A percentile compares a stretch with the other conserved stretches of the same genome.
Conservation (phyloP, 2,113 vertebrate genomes). For the Zootoca vivipara region DNA sequence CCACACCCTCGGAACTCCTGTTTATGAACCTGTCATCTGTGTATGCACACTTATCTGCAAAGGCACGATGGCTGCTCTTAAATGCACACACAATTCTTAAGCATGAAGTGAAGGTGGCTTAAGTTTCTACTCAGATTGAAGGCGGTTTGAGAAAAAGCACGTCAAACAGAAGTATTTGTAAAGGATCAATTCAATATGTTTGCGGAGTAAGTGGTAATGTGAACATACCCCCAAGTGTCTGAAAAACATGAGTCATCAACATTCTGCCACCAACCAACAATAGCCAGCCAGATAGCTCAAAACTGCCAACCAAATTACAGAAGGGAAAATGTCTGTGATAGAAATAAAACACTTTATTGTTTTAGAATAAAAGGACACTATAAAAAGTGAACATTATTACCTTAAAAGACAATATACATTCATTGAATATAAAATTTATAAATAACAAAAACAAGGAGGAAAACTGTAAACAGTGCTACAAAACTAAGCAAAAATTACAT, state of each 20-base stretch:
- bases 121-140: too few relatives aligned
- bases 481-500: conserved; percentile 85
- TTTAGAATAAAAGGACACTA: conserved; percentile 85
- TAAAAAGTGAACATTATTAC: conserved; percentile 87
- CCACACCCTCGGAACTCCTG: too few relatives aligned
- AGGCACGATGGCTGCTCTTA: too few relatives aligned
- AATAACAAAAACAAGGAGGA: conserved; percentile 81
- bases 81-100: too few relatives aligned
- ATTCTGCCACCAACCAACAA: neutral
- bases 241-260: neutral
- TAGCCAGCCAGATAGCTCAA: neutral
- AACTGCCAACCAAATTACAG: conserved; percentile 59
- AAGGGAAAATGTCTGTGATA: conserved; percentile 74
- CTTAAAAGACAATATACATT: conserved; percentile 88
- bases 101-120: too few relatives aligned
- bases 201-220: too few relatives aligned
- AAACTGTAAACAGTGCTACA: conserved; percentile 85
- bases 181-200: too few relatives aligned
- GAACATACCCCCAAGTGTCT: too few relatives aligned
- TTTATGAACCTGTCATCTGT: too few relatives aligned
- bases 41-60: too few relatives aligned
- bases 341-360: conserved; percentile 88
- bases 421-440: conserved; percentile 88
- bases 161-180: too few relatives aligned
- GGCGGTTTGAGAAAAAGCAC: too few relatives aligned